These are phyloP conservation scores for Triplophysa bombifrons DNA, from an alignment of 2,797 vertebrate species.

Conservation along the genomic window DNA sequence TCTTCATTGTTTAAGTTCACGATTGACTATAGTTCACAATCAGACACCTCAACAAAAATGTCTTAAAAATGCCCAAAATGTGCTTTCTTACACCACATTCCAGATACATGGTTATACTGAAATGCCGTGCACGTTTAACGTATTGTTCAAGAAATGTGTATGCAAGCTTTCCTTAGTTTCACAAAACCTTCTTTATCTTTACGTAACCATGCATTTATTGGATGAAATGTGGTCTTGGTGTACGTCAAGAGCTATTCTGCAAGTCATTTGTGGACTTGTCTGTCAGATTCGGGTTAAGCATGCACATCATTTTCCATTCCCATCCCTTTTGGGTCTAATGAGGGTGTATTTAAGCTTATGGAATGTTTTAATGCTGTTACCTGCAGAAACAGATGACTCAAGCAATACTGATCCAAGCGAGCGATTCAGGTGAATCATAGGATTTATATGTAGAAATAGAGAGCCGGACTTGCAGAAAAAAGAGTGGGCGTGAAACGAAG, in stretches of 20 bases:
- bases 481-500: constrained; percentile 7
- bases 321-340: neutral
- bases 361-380: constrained; percentile 60
- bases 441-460: constrained; percentile 15
- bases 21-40: neutral
- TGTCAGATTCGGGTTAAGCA: constrained; percentile 29
- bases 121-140: no score
- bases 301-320: constrained; percentile 13
- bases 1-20: neutral
- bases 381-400: constrained; percentile 24
- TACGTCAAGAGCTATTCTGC: neutral
- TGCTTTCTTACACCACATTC: neutral
- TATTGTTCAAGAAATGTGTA: neutral
- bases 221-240: neutral
- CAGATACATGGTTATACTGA: no score
- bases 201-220: neutral
- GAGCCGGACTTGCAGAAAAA: neutral
- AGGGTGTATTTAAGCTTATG: constrained; percentile 61
- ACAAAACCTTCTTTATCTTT: neutral
- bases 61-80: neutral
- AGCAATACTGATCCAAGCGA: neutral
- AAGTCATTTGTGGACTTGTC: neutral
- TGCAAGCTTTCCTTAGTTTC: neutral
- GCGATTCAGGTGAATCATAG: constrained; percentile 17
- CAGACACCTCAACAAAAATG: neutral